Percentiles rank a stretch among this genome's conserved stretches.
These are phyloP conservation scores for Pantherophis guttatus DNA, from an alignment of 2,113 vertebrate genomes.

Conservation along the genomic window DNA sequence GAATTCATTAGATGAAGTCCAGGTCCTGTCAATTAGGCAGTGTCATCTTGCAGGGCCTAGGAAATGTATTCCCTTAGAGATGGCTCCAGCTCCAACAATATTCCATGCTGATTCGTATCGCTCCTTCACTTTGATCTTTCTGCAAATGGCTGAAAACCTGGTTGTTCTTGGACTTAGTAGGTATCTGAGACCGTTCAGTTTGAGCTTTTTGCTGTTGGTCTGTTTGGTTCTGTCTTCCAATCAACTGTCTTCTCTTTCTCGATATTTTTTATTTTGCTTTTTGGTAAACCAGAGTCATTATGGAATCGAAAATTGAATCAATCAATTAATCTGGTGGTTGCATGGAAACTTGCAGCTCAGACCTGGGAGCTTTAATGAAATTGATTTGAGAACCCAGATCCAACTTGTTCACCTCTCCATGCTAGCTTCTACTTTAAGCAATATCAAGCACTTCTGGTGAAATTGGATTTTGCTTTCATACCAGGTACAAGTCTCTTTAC, in stretches of 20 bases:
- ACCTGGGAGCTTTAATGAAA: neutral
- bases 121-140: too few relatives aligned
- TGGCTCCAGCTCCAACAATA: too few relatives aligned
- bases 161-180: too few relatives aligned
- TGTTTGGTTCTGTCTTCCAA: neutral
- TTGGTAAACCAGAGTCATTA: neutral
- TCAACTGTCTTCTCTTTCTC: neutral
- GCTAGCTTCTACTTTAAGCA: neutral
- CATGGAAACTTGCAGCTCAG: neutral
- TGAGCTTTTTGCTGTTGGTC: neutral
- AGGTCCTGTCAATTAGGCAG: too few relatives aligned
- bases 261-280: neutral
- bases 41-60: too few relatives aligned
- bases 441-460: neutral
- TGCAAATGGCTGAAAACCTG: too few relatives aligned
- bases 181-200: neutral
- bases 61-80: too few relatives aligned
- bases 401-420: neutral
- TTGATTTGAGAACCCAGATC: neutral
- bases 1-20: too few relatives aligned
- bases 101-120: too few relatives aligned
- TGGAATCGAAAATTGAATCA: neutral
- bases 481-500: neutral
- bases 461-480: neutral
- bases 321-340: neutral